Percentiles rank a stretch among this genome's conserved stretches.
phyloP scores from a whole-genome alignment of 2,113 vertebrate genomes.

The Pantherophis guttatus region DNA sequence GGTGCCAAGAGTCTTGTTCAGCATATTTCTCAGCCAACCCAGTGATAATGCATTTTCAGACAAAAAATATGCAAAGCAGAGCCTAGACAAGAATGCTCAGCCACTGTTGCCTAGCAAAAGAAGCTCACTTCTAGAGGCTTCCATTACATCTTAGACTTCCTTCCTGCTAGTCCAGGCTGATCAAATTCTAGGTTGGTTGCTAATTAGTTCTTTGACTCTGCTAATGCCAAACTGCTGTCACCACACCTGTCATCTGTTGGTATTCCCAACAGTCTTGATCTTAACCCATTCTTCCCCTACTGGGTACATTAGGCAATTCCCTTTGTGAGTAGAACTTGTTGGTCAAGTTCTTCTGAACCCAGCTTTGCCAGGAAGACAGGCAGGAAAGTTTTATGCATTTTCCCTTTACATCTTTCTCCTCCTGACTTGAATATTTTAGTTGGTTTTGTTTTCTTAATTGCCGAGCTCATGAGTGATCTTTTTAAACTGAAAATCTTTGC shows the following conservation, averaged over 20 bases:
- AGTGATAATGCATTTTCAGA: not conserved
- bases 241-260: not conserved
- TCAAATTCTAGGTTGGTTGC: not conserved
- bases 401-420: not conserved
- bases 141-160: not conserved
- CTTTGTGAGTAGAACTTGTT: not conserved
- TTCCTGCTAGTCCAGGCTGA: not conserved
- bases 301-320: not conserved
- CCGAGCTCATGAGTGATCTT: not conserved
- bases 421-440: not conserved
- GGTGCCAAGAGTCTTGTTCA: not conserved
- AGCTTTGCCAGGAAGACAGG: not conserved
- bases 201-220: not conserved
- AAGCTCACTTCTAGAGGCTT: not conserved
- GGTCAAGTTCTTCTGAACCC: not conserved
- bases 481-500: not conserved
- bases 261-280: not conserved
- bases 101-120: not conserved
- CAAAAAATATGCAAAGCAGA: not conserved
- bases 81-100: not conserved
- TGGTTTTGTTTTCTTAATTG: not conserved
- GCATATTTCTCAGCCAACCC: not conserved
- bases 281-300: not conserved
- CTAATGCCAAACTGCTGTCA: not conserved
- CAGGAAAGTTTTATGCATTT: not conserved